Evolutionary conservation across 2,797 vertebrate species (phyloP).

Genomic region (Aselliscus stoliczkanus): DNA sequence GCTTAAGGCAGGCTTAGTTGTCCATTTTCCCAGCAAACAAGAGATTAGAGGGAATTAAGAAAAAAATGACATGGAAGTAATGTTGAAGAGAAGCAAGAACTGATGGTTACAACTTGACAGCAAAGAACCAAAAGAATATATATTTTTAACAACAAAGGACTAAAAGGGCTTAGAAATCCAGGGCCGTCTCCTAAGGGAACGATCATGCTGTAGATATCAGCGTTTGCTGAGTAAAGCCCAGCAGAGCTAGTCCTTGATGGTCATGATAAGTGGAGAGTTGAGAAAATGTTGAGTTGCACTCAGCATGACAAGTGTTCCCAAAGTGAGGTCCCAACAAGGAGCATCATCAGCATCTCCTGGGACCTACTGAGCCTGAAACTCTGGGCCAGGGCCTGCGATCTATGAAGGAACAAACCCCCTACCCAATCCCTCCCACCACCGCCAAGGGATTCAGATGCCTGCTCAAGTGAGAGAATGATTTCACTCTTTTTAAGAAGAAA

Average conservation of each 20-base stretch:
- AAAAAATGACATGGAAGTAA: neutral
- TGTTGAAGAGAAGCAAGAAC: neutral
- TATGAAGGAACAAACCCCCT: no score
- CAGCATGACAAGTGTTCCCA: neutral
- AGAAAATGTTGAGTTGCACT: neutral
- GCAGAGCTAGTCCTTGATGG: neutral
- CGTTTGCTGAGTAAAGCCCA: neutral
- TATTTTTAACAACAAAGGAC: neutral
- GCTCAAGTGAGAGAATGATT: neutral
- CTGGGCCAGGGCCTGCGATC: neutral
- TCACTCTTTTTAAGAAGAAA: neutral
- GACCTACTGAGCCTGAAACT: neutral
- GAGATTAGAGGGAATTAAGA: neutral
- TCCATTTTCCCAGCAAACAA: neutral
- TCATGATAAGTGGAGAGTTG: neutral
- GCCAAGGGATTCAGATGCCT: neutral
- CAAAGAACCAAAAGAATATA: neutral
- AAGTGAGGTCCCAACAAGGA: neutral
- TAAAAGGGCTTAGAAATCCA: neutral
- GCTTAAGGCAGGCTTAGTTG: neutral
- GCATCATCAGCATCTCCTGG: neutral
- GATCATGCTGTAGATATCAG: rapidly evolving
- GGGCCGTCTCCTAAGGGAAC: rapidly evolving
- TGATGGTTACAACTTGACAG: neutral
- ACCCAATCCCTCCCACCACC: no score